A percentile compares a stretch with the other conserved stretches of the same genome.
Evolutionary conservation across 2,797 vertebrate genomes (phyloP).

Genomic region (Salmo trutta): DNA sequence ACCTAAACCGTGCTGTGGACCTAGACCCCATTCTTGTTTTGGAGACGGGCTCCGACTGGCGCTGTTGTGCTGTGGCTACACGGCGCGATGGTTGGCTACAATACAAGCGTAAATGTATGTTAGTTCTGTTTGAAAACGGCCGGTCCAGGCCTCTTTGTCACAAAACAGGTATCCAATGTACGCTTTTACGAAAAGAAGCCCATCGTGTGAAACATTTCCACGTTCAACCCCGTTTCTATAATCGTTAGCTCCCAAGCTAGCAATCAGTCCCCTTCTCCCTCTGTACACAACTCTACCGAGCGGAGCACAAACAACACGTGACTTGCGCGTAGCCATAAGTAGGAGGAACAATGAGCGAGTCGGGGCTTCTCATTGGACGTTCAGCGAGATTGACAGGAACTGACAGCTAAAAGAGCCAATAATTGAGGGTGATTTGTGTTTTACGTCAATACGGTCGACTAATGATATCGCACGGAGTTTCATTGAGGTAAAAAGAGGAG

Average conservation of each 20-base stretch:
- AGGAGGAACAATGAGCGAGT: conserved; percentile 45
- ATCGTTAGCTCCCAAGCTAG: conserved; percentile 71
- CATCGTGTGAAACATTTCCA: conserved; percentile 72
- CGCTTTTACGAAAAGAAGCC: conserved; percentile 61
- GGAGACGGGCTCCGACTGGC: conserved; percentile 64
- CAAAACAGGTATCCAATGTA: conserved; percentile 36
- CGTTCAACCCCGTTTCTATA: conserved; percentile 63
- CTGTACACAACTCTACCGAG: conserved; percentile 78
- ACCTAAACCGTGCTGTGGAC: conserved; percentile 68
- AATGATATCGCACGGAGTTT: conserved; percentile 57
- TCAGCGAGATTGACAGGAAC: conserved; percentile 19
- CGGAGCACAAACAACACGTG: conserved; percentile 93
- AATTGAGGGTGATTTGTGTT: background rate
- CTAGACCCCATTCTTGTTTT: conserved; percentile 79
- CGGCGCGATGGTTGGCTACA: conserved; percentile 52
- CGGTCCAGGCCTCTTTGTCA: conserved; percentile 32
- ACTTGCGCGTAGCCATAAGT: conserved; percentile 67
- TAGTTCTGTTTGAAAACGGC: conserved; percentile 47
- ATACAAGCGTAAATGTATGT: conserved; percentile 37
- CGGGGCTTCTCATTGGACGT: conserved; percentile 49
- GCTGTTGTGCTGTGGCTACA: conserved; percentile 51
- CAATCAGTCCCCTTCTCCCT: conserved; percentile 63
- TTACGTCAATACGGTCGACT: conserved; percentile 60
- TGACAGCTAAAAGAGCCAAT: conserved; percentile 23
- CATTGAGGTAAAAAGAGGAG: conserved; percentile 47